Evolutionary conservation across 2,113 vertebrate genomes (phyloP).

Genomic region (Donacobius atricapilla): DNA sequence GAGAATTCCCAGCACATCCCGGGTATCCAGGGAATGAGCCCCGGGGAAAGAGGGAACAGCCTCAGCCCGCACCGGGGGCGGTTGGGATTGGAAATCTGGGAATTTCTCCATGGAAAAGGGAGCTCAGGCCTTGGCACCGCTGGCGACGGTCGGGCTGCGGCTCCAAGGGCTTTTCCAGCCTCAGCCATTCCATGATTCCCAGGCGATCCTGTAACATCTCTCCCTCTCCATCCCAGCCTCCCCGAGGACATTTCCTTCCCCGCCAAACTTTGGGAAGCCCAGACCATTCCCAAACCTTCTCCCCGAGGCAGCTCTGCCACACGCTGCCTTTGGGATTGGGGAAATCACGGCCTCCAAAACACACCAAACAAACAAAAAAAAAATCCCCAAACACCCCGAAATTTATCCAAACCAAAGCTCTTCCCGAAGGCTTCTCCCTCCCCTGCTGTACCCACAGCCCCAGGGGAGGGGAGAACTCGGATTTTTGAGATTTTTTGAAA

Average conservation of each 20-base stretch:
- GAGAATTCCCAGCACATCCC: too few species aligned
- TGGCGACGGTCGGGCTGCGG: too few species aligned
- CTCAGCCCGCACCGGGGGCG: too few species aligned
- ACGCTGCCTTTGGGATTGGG: fast-evolving
- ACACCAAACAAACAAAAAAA: too few species aligned
- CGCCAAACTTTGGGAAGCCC: not conserved
- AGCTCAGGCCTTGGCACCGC: not conserved
- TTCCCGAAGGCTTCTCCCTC: fast-evolving
- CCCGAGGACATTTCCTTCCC: not conserved
- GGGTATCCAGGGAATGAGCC: too few species aligned
- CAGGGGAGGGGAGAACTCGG: not conserved
- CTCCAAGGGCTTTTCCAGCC: not conserved
- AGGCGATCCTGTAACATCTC: too few species aligned
- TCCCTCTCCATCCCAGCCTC: not conserved
- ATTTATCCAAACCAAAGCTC: fast-evolving
- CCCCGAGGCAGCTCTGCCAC: not conserved
- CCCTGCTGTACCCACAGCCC: not conserved
- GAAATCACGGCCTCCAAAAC: not conserved
- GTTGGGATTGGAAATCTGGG: too few species aligned
- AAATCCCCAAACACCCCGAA: fast-evolving
- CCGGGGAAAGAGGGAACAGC: too few species aligned
- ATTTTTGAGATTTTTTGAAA: too few species aligned
- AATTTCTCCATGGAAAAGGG: too few species aligned
- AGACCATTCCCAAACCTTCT: not conserved
- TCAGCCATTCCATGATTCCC: not conserved